A percentile compares a stretch with the other conserved stretches of the same genome.
Conservation (phyloP, 1,140 invertebrate species). For the Pseudomyrmex concolor region DNA sequence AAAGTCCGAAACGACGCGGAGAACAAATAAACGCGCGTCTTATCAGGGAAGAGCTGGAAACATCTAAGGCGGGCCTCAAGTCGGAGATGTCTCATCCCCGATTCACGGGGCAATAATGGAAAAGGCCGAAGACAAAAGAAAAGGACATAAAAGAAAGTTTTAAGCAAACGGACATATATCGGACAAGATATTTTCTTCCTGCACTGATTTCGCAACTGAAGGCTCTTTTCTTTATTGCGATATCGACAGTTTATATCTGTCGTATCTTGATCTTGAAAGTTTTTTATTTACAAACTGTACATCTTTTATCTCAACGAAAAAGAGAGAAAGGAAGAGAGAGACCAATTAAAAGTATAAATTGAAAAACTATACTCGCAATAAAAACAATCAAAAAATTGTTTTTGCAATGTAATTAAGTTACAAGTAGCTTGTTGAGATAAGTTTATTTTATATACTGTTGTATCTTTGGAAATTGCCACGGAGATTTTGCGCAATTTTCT, state of each 20-base stretch:
- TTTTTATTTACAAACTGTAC: background rate
- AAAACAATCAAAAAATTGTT: too few relatives aligned
- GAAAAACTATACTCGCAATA: background rate
- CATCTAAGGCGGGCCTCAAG: constrained; percentile 6
- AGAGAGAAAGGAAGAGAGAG: too few relatives aligned
- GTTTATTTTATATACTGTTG: too few relatives aligned
- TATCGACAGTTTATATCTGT: background rate
- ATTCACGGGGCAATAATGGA: constrained; percentile 8
- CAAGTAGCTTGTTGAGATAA: too few relatives aligned
- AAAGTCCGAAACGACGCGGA: background rate
- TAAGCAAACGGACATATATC: background rate
- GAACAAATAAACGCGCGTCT: constrained; percentile 5
- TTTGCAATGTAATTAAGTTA: too few relatives aligned
- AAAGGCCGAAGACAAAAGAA: background rate
- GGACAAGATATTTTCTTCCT: background rate
- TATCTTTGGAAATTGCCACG: too few relatives aligned
- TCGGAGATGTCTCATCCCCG: background rate
- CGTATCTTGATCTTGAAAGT: background rate
- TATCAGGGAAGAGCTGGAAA: background rate
- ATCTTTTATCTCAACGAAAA: background rate
- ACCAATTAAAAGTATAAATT: background rate
- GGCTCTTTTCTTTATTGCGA: background rate
- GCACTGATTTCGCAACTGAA: background rate
- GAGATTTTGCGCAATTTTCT: background rate
- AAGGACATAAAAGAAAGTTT: background rate